Conservation (phyloP, 2,888 invertebrate species). For the Sesamia inferens region DNA sequence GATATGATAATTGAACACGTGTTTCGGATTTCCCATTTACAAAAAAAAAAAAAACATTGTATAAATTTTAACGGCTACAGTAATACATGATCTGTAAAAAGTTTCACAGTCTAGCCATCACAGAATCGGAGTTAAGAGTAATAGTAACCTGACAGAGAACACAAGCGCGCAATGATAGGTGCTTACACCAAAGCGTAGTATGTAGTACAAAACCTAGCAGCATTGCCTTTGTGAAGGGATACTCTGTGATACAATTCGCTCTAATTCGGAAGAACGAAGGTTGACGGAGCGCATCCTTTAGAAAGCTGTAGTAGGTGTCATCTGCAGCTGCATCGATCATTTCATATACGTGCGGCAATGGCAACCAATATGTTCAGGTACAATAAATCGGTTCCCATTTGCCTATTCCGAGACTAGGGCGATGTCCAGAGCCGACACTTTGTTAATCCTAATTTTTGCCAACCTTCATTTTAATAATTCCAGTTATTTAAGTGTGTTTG, state of each 20-base stretch:
- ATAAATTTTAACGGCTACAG: too few species aligned
- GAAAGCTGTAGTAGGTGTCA: constrained; percentile 2
- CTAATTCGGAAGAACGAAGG: neutral
- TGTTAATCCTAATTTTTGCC: neutral
- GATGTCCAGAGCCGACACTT: constrained; percentile 41
- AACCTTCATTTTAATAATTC: neutral
- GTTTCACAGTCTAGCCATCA: too few species aligned
- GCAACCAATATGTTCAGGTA: constrained; percentile 53
- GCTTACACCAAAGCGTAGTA: neutral
- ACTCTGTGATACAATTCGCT: neutral
- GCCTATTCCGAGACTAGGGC: constrained; percentile 15
- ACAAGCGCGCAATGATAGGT: neutral
- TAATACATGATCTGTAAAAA: too few species aligned
- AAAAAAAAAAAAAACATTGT: too few species aligned
- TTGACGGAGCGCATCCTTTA: neutral
- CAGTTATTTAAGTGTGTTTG: too few species aligned
- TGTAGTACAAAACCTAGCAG: neutral
- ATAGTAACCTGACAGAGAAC: neutral
- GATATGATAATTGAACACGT: too few species aligned
- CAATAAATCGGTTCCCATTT: constrained; percentile 55
- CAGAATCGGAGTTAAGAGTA: neutral
- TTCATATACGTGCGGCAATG: constrained; percentile 50
- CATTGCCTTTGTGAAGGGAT: neutral
- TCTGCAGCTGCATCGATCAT: constrained; percentile 37
- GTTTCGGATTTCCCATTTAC: too few species aligned